Conservation (phyloP, 2,797 vertebrate genomes). For the Myotis planiceps region DNA sequence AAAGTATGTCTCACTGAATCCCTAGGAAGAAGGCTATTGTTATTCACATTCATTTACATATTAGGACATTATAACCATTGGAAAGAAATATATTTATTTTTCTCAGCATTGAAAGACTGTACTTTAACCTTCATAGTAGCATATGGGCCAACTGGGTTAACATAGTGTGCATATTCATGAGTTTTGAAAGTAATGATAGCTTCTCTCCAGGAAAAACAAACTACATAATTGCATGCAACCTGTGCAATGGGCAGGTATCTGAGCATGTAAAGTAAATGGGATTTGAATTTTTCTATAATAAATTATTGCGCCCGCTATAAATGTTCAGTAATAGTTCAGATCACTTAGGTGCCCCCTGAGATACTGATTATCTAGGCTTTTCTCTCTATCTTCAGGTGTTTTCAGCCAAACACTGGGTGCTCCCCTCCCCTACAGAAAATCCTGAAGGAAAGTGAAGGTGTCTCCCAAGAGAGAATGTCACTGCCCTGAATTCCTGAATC, state of each 20-base stretch:
- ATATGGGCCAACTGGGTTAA: constrained; percentile 62
- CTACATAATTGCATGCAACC: constrained; percentile 33
- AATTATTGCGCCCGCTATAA: neutral
- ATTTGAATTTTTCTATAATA: constrained; percentile 30
- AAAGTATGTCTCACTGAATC: constrained; percentile 62
- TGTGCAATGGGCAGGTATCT: neutral
- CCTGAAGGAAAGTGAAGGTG: constrained; percentile 19
- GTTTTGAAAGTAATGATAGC: constrained; percentile 56
- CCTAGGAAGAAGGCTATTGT: constrained; percentile 25
- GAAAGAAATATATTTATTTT: constrained; percentile 60
- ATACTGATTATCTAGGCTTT: constrained; percentile 20
- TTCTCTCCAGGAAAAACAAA: constrained; percentile 62
- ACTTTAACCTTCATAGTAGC: constrained; percentile 51
- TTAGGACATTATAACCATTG: constrained; percentile 17
- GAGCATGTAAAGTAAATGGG: constrained; percentile 37
- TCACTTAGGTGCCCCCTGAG: neutral
- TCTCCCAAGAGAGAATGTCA: neutral
- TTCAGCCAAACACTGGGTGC: neutral
- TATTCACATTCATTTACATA: constrained; percentile 55
- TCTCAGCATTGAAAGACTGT: constrained; percentile 60
- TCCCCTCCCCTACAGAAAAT: constrained; percentile 1
- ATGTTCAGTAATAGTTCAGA: neutral
- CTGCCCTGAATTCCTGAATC: neutral
- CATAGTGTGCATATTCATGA: constrained; percentile 56
- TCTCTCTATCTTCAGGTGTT: neutral